Evolutionary conservation across 2,797 vertebrate species (phyloP), one percentile per base, ranked within the genome.

Genomic region (Clangula hyemalis): DNA sequence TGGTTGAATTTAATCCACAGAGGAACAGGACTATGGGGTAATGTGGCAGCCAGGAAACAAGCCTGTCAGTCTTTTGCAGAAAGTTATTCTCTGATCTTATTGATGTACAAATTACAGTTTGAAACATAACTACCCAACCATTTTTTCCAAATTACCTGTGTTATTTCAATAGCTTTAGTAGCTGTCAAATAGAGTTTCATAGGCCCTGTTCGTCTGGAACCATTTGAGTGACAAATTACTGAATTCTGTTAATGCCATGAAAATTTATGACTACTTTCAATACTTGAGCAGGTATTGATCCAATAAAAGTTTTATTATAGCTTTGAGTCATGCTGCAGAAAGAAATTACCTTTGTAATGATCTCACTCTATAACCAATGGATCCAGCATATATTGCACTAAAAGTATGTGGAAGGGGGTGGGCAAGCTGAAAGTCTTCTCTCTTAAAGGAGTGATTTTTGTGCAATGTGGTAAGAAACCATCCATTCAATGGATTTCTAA

Each of bases 291-390:
- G 88, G 49, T 87, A 96, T 93, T 0, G 72, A 96, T 92, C 77
- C 86, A 93, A 92, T 96, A 80, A 90, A 94, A 94, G 30, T 92
- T 97, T 95, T 96, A 95, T 96, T 94, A 94, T 61, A 74, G 61
- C 71, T 90, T 74, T 78, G 83, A 94, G 71, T 70, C 79, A 32
- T 83, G 49, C 65, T 94, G 65, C 49, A 80, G 75, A 95, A 95
- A 89, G 74, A 94, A 96, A 96, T 95, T 96, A 82, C 73, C 62
- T 93, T 78, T 71, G 28, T 84, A 93, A 97, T 76, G 60, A 86
- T 96, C 85, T 85, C 61, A 49, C 28, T 86, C 60, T 14, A 32
- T 58, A 90, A 57, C 56, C 71, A 57, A 47, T 47, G 17, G 17
- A 77, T 85, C 62, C 28, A 62, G 13, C 41, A 54, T 13, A 9